Evolutionary conservation across 2,888 invertebrate species (phyloP).

Genomic region (Philereme vetulata): DNA sequence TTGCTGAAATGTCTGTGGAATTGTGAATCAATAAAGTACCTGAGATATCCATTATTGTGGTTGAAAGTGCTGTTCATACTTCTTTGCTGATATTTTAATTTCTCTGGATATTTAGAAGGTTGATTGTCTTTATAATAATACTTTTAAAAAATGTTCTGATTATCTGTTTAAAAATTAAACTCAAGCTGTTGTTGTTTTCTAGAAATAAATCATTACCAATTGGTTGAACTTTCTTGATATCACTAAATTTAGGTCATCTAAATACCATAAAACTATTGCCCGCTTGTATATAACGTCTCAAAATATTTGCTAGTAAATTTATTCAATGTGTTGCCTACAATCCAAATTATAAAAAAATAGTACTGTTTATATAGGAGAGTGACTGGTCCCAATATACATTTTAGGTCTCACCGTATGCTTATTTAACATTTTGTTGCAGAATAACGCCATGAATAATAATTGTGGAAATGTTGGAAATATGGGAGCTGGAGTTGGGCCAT

Average conservation of each 20-base stretch:
- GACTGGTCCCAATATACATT: neutral
- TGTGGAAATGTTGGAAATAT: conserved; percentile 65
- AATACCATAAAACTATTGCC: conserved; percentile 5
- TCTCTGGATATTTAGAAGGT: conserved; percentile 25
- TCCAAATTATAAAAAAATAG: neutral
- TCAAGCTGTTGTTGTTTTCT: neutral
- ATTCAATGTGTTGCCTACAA: neutral
- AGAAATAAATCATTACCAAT: conserved; percentile 8
- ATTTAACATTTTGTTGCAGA: conserved; percentile 5
- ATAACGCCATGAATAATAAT: conserved; percentile 66
- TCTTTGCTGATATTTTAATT: conserved; percentile 28
- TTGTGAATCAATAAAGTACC: conserved; percentile 25
- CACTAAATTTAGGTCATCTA: conserved; percentile 30
- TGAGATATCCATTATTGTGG: conserved; percentile 33
- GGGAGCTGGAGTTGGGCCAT: conserved; percentile 77
- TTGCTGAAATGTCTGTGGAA: conserved; percentile 27
- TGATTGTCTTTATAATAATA: conserved; percentile 7
- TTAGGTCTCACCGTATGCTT: neutral
- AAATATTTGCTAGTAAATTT: neutral
- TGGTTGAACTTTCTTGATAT: conserved; percentile 9
- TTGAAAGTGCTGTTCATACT: conserved; percentile 25
- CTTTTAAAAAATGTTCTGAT: neutral
- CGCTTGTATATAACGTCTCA: neutral
- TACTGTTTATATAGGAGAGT: too few relatives aligned
- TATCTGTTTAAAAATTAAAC: neutral